These are phyloP conservation scores for Philaethria dido DNA, from an alignment of 2,888 invertebrate species.

Conservation along the genomic window DNA sequence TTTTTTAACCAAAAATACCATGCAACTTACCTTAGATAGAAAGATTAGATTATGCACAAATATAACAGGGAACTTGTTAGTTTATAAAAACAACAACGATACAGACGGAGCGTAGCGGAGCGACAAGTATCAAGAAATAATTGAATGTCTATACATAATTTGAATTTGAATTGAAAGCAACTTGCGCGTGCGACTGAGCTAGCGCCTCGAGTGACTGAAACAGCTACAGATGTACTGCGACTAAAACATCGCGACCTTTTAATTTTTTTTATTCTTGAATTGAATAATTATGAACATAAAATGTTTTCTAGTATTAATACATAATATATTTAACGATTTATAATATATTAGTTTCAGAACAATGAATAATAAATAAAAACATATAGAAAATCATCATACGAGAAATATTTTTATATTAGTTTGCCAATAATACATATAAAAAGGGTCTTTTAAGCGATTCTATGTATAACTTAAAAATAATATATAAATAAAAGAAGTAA, in stretches of 20 bases:
- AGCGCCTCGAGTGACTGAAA: slow-evolving; percentile 51
- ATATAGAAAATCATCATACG: neutral
- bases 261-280: neutral
- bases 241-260: slow-evolving; percentile 53
- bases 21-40: slow-evolving; percentile 41
- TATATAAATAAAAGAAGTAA: too few species aligned
- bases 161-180: slow-evolving; percentile 61
- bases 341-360: too few species aligned
- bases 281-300: neutral
- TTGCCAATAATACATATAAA: neutral
- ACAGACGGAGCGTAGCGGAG: slow-evolving; percentile 49
- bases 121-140: slow-evolving; percentile 60
- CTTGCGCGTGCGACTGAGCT: slow-evolving; percentile 60
- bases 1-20: slow-evolving; percentile 21
- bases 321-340: too few species aligned
- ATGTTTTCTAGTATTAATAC: neutral
- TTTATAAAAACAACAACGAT: slow-evolving; percentile 38
- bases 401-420: neutral
- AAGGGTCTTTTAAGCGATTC: too few species aligned
- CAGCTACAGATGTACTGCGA: slow-evolving; percentile 44
- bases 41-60: slow-evolving; percentile 39
- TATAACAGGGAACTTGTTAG: slow-evolving; percentile 14
- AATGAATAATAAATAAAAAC: neutral
- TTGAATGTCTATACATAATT: slow-evolving; percentile 57
- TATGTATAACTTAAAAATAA: too few species aligned